A percentile compares a stretch with the other conserved stretches of the same genome.
Conservation (phyloP, 2,113 vertebrate genomes). For the Leuciscus idus region DNA sequence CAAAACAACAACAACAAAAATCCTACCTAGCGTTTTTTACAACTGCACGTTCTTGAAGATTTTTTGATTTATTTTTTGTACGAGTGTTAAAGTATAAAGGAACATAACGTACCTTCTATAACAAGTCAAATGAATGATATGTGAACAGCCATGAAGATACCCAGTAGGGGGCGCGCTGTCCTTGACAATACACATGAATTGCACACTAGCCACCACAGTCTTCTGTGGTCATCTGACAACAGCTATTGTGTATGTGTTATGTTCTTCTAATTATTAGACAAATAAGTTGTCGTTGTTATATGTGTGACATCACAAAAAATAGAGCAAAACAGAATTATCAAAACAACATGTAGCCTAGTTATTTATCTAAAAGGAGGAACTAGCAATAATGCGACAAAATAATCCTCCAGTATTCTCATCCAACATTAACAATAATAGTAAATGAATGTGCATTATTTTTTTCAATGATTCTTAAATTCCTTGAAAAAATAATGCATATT, state of each 20-base stretch:
- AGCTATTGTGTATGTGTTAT: not conserved
- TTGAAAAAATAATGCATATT: not conserved
- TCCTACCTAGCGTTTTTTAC: not conserved
- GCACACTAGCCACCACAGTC: not conserved
- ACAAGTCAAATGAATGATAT: not conserved
- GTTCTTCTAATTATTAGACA: not conserved
- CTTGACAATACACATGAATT: not conserved
- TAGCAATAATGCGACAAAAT: not conserved
- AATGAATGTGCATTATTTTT: too few species aligned
- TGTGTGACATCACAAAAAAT: constrained; percentile 1
- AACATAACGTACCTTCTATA: not conserved
- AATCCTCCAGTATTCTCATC: too few species aligned
- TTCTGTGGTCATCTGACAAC: not conserved
- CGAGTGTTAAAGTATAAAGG: not conserved
- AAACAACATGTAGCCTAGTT: not conserved
- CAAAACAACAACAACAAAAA: not conserved
- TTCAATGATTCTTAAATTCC: too few species aligned
- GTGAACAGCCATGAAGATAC: not conserved
- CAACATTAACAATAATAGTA: too few species aligned
- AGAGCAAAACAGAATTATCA: constrained; percentile 8
- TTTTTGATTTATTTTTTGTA: not conserved
- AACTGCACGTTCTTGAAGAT: not conserved
- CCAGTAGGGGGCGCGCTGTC: constrained; percentile 33
- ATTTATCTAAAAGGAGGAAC: not conserved
- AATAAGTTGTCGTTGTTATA: not conserved